Evolutionary conservation across 2,797 vertebrate species (phyloP).

Genomic region (Gobio occitaniae): DNA sequence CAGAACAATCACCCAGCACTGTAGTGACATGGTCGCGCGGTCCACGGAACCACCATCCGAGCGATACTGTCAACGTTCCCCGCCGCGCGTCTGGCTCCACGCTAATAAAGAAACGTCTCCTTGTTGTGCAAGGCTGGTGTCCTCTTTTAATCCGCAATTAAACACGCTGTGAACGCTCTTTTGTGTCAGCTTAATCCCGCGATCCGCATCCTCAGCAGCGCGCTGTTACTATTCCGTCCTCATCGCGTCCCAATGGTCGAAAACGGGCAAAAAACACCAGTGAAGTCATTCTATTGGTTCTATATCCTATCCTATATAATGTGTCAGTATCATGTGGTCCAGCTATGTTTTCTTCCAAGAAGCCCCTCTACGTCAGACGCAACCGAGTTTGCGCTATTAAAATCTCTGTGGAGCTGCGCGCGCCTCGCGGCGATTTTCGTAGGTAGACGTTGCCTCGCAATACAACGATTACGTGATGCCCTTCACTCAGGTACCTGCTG

Average conservation of each 20-base stretch:
- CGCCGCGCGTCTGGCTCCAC: constrained; percentile 63
- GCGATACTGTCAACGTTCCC: constrained; percentile 71
- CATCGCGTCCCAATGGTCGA: constrained; percentile 4
- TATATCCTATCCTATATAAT: constrained; percentile 42
- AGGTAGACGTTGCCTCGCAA: constrained; percentile 24
- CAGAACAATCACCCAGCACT: constrained; percentile 81
- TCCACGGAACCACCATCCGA: constrained; percentile 79
- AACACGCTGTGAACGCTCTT: constrained; percentile 73
- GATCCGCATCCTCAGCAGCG: constrained; percentile 43
- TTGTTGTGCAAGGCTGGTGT: constrained; percentile 69
- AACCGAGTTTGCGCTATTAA: constrained; percentile 71
- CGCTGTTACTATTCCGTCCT: constrained; percentile 25
- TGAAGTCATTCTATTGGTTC: constrained; percentile 54
- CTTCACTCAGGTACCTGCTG: constrained; percentile 28
- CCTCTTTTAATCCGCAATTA: constrained; percentile 77
- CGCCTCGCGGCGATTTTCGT: constrained; percentile 7
- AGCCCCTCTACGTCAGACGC: constrained; percentile 74
- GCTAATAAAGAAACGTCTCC: constrained; percentile 75
- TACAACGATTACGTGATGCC: constrained; percentile 28
- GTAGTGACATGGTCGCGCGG: constrained; percentile 80
- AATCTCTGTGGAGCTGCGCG: constrained; percentile 55
- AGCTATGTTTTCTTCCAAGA: constrained; percentile 53
- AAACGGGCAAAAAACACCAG: constrained; percentile 56
- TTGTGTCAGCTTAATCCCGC: constrained; percentile 70
- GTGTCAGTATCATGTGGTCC: constrained; percentile 53